These are phyloP conservation scores for Drosophila greeni DNA, from an alignment of 2,888 invertebrate genomes.

Conservation along the genomic window DNA sequence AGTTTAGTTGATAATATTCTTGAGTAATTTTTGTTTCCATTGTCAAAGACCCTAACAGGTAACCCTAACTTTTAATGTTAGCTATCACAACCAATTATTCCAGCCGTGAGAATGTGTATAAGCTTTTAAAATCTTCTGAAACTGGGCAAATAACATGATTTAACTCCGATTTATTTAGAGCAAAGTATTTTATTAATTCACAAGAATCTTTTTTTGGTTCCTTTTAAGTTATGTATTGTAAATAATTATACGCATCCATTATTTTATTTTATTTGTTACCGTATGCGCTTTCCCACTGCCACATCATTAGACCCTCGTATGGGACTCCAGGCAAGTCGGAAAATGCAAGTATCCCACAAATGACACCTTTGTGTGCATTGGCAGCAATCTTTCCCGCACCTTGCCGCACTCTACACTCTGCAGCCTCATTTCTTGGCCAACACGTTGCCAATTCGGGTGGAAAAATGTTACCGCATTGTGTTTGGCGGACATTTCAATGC, in stretches of 20 bases:
- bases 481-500: constrained; percentile 67
- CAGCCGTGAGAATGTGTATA: no score
- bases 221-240: background rate
- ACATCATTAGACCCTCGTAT: constrained; percentile 49
- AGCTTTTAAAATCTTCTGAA: background rate
- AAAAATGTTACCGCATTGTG: constrained; percentile 60
- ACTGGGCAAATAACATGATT: background rate
- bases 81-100: no score
- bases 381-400: constrained; percentile 31
- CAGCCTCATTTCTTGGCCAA: constrained; percentile 58
- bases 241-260: background rate
- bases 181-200: background rate
- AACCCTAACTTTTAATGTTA: no score
- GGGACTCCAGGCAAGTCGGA: constrained; percentile 57
- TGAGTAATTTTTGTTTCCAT: no score
- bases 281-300: constrained; percentile 37
- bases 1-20: no score
- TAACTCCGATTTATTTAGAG: background rate
- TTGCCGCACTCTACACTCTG: constrained; percentile 3
- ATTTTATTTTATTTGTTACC: background rate
- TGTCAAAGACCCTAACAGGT: no score
- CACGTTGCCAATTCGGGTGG: constrained; percentile 61
- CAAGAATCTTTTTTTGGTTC: background rate
- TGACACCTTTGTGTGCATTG: constrained; percentile 73
- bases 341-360: constrained; percentile 74